phyloP scores from a whole-genome alignment of 2,113 vertebrate species.

The Rousettus leschenaultii region DNA sequence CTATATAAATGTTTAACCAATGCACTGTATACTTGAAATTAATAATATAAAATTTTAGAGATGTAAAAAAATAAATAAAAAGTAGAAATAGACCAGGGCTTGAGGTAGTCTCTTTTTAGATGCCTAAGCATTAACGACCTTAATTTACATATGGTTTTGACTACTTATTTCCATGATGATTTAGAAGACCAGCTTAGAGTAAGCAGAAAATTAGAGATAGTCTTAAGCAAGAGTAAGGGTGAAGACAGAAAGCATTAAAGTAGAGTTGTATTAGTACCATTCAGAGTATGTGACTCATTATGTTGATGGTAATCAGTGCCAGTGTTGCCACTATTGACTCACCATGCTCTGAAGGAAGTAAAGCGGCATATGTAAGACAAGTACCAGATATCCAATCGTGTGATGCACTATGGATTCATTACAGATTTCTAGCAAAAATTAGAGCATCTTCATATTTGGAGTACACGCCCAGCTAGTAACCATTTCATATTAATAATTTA shows the following conservation, averaged over 20 bases:
- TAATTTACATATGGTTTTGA: constrained; percentile 73
- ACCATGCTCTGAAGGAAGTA: neutral
- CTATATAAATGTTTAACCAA: no score
- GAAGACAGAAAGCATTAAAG: neutral
- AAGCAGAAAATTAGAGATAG: constrained; percentile 35
- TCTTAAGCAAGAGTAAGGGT: constrained; percentile 33
- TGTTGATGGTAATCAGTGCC: neutral
- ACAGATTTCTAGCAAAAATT: neutral
- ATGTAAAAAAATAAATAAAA: neutral
- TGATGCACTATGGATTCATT: neutral
- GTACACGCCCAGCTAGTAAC: neutral
- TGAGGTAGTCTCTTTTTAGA: constrained; percentile 49
- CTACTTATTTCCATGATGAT: constrained; percentile 54
- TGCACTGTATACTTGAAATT: no score
- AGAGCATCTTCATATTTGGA: neutral
- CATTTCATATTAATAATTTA: neutral
- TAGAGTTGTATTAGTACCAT: neutral
- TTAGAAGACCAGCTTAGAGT: constrained; percentile 53
- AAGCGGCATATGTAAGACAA: neutral
- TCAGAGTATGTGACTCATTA: neutral
- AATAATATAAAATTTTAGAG: neutral
- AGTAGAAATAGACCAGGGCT: constrained; percentile 1
- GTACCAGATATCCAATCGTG: neutral
- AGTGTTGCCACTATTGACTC: constrained; percentile 14
- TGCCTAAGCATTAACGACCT: constrained; percentile 57